A percentile compares a stretch with the other conserved stretches of the same genome.
Conservation (phyloP, 2,888 invertebrate species). For the Mycalesis mineus region DNA sequence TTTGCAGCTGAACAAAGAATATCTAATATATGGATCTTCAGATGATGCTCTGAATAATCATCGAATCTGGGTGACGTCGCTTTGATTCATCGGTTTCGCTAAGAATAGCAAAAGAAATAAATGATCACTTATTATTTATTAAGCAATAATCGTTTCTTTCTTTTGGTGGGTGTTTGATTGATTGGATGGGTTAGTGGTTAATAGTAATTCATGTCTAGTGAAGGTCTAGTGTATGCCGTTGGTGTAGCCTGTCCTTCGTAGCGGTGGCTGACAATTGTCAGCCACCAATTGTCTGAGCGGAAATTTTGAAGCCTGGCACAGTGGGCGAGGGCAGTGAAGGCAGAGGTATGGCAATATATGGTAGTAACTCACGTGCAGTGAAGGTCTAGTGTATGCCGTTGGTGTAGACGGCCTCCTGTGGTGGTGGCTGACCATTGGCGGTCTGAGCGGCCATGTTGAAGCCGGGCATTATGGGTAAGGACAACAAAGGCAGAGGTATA, state of each 20-base stretch:
- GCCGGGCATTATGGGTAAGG: background rate
- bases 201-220: constrained; percentile 87
- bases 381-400: constrained; percentile 96
- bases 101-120: too few species aligned
- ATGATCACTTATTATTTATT: too few species aligned
- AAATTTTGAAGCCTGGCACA: background rate
- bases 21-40: too few species aligned
- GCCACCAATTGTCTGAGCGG: constrained; percentile 92
- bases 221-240: constrained; percentile 96
- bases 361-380: constrained; percentile 86
- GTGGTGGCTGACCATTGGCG: constrained; percentile 92
- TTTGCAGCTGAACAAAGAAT: too few species aligned
- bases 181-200: too few species aligned
- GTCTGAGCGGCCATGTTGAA: constrained; percentile 81
- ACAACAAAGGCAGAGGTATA: too few species aligned
- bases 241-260: constrained; percentile 91
- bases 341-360: too few species aligned
- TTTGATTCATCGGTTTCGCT: too few species aligned
- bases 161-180: too few species aligned
- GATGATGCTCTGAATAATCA: too few species aligned
- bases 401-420: constrained; percentile 91
- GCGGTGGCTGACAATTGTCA: constrained; percentile 92
- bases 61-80: too few species aligned
- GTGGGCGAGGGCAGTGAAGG: background rate
- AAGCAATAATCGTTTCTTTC: too few species aligned